These are phyloP conservation scores for Pseudachorutes palmiensis DNA, from an alignment of 1,140 invertebrate genomes.

Conservation along the genomic window DNA sequence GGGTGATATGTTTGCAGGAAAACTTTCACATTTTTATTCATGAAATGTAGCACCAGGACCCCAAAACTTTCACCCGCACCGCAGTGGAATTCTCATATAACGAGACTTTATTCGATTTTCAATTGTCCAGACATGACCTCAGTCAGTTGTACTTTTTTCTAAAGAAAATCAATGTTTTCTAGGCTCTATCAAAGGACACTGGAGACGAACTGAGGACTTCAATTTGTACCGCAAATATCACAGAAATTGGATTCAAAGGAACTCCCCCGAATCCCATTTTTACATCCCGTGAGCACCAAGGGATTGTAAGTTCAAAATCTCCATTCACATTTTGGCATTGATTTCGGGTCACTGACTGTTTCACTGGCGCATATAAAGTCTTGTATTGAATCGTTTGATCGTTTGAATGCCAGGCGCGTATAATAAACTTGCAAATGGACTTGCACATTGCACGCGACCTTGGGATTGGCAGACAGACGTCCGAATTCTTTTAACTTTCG, in stretches of 20 bases:
- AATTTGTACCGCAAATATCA: not conserved
- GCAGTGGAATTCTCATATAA: not conserved
- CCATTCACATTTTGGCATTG: too few species aligned
- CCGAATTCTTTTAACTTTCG: too few species aligned
- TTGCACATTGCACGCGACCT: too few species aligned
- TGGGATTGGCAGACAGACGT: too few species aligned
- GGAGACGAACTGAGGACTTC: not conserved
- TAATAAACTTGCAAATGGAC: too few species aligned
- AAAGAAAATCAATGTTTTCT: not conserved
- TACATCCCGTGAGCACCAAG: not conserved
- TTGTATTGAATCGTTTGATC: too few species aligned
- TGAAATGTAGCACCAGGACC: not conserved
- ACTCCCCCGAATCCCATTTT: not conserved
- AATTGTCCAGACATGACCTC: not conserved
- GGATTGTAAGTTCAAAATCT: not conserved
- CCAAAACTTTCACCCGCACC: not conserved
- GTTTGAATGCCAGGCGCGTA: not conserved
- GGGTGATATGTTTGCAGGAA: too few species aligned
- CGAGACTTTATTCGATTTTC: not conserved
- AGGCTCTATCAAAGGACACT: not conserved
- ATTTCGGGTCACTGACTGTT: too few species aligned
- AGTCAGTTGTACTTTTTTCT: not conserved
- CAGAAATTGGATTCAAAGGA: not conserved
- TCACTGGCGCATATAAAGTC: too few species aligned
- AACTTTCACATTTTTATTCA: slow-evolving; percentile 4